A percentile compares a stretch with the other conserved stretches of the same genome.
Evolutionary conservation across 2,113 vertebrate species (phyloP).

Genomic region (Corapipo altera): DNA sequence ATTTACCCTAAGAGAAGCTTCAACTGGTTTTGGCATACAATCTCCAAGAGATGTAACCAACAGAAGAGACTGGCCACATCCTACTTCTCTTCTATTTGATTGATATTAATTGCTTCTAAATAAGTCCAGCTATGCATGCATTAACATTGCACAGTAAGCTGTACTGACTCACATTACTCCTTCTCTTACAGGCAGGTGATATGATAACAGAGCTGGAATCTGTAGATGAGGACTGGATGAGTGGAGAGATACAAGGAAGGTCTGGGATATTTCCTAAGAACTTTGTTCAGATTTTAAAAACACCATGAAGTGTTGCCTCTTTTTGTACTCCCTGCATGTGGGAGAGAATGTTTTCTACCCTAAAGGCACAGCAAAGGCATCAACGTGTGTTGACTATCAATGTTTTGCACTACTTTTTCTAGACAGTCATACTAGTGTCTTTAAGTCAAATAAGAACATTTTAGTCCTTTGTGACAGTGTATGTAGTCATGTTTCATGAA

Average conservation of each 20-base stretch:
- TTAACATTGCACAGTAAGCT: background rate
- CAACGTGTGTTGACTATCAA: constrained; percentile 65
- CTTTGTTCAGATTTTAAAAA: constrained; percentile 81
- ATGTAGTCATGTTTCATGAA: background rate
- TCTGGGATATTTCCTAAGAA: constrained; percentile 88
- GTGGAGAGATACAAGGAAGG: constrained; percentile 82
- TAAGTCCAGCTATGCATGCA: background rate
- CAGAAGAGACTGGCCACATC: background rate
- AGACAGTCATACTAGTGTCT: constrained; percentile 58
- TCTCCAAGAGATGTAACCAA: background rate
- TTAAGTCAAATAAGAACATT: constrained; percentile 36
- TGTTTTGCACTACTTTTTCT: constrained; percentile 83
- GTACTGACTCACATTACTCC: background rate
- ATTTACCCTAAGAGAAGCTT: background rate
- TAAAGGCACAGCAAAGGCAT: constrained; percentile 43
- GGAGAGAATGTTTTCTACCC: constrained; percentile 48
- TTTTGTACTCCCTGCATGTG: background rate
- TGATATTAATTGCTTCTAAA: background rate
- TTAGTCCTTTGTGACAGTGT: constrained; percentile 15
- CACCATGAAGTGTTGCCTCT: constrained; percentile 47
- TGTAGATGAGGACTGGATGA: constrained; percentile 88
- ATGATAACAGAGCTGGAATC: constrained; percentile 80
- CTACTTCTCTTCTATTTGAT: background rate
- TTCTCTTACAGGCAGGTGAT: constrained; percentile 83
- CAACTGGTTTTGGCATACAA: background rate